These are phyloP conservation scores for Fabriciana adippe DNA, from an alignment of 2,888 invertebrate genomes.

Conservation along the genomic window DNA sequence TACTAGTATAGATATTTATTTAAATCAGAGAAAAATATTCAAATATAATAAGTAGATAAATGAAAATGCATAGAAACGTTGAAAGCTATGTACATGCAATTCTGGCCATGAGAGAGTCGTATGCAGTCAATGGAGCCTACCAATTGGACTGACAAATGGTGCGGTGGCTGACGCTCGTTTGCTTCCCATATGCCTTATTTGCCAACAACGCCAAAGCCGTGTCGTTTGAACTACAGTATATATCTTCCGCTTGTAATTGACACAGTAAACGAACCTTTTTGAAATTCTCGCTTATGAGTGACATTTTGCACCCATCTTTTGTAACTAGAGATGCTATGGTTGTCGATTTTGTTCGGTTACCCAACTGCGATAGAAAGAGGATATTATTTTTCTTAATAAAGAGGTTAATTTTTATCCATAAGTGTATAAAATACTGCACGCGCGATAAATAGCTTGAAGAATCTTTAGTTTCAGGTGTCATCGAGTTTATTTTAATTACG, in stretches of 20 bases:
- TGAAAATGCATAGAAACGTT: neutral
- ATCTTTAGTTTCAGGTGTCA: no score
- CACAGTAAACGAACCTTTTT: neutral
- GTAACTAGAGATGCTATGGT: no score
- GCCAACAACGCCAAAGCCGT: constrained; percentile 8
- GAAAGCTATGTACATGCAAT: neutral
- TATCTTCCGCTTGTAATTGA: constrained; percentile 5
- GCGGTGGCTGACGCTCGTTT: constrained; percentile 24
- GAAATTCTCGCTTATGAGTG: neutral
- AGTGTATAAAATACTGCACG: no score
- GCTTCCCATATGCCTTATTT: constrained; percentile 23
- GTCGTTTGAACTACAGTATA: constrained; percentile 2
- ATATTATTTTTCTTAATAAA: no score
- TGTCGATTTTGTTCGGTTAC: no score
- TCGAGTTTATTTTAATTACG: no score
- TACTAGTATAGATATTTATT: no score
- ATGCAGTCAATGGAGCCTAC: constrained; percentile 2
- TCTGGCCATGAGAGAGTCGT: constrained; percentile 7
- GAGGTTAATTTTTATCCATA: no score
- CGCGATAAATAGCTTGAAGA: no score
- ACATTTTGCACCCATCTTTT: neutral
- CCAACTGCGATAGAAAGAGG: no score
- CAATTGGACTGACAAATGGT: constrained; percentile 28
- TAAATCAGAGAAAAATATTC: no score
- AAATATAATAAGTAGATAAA: no score